Evolutionary conservation across 1,140 invertebrate species (phyloP).

Genomic region (Euwallacea fornicatus): DNA sequence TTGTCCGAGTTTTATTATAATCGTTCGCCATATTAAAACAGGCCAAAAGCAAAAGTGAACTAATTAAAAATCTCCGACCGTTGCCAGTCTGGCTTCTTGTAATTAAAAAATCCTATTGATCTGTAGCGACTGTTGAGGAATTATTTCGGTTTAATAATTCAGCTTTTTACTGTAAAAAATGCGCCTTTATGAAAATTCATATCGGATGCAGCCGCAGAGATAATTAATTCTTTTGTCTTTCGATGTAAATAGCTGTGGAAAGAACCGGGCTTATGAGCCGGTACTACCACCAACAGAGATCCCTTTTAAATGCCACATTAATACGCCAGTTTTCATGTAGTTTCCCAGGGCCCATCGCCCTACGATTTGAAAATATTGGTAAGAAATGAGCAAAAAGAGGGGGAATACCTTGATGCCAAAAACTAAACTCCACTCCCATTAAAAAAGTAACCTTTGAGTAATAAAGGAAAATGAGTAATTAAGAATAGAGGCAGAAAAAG

Average conservation of each 20-base stretch:
- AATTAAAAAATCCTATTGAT: conserved; percentile 31
- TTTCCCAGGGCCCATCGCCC: no score
- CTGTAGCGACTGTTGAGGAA: conserved; percentile 12
- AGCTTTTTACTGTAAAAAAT: conserved; percentile 16
- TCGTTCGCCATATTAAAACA: conserved; percentile 16
- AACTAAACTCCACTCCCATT: not conserved
- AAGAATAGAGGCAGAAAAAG: conserved; percentile 5
- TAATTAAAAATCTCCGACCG: conserved; percentile 24
- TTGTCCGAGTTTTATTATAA: conserved; percentile 24
- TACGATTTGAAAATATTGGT: no score
- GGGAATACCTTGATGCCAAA: not conserved
- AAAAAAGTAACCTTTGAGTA: no score
- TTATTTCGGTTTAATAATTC: conserved; percentile 28
- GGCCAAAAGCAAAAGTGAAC: conserved; percentile 29
- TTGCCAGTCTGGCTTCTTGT: conserved; percentile 18
- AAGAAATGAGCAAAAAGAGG: no score
- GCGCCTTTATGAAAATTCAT: conserved; percentile 26
- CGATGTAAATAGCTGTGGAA: conserved; percentile 2
- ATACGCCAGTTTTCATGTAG: not conserved
- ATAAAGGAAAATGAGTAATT: not conserved
- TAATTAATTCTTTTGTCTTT: conserved; percentile 30
- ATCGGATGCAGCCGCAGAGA: conserved; percentile 7
- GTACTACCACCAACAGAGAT: conserved; percentile 11
- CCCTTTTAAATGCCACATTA: not conserved
- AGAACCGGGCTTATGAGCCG: not conserved